Percentiles rank a stretch among this genome's conserved stretches.
Evolutionary conservation across 2,113 vertebrate genomes (phyloP).

Genomic region (Ploceus nigricollis): DNA sequence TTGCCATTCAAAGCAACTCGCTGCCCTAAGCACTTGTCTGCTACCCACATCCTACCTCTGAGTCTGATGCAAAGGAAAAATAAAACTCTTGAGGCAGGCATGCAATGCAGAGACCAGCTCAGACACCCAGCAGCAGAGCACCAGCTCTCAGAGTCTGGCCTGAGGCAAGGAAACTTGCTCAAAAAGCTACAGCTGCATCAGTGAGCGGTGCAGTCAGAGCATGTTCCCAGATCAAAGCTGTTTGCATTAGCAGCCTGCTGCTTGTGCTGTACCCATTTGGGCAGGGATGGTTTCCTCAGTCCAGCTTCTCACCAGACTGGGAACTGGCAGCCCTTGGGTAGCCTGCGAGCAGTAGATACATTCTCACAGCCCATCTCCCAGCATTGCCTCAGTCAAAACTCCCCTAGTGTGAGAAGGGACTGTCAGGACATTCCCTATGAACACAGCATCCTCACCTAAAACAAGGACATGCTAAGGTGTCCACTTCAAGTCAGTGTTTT

Average conservation of each 20-base stretch:
- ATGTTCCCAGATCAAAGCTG: not conserved
- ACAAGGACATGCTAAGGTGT: not conserved
- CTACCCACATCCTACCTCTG: not conserved
- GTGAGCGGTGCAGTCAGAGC: not conserved
- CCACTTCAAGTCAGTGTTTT: not conserved
- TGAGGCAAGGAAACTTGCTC: not conserved
- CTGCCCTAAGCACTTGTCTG: not conserved
- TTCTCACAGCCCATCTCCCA: not conserved
- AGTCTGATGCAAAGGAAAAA: not conserved
- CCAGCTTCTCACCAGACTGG: not conserved
- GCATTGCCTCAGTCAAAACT: rapidly evolving
- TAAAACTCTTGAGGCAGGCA: not conserved
- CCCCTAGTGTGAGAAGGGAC: not conserved
- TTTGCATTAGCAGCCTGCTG: rapidly evolving
- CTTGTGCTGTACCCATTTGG: not conserved
- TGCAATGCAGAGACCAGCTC: not conserved
- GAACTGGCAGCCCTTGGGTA: not conserved
- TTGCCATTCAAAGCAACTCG: rapidly evolving
- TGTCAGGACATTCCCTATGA: not conserved
- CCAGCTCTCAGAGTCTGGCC: not conserved
- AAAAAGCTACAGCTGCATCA: not conserved
- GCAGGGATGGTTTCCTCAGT: not conserved
- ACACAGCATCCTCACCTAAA: not conserved
- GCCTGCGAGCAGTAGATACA: not conserved
- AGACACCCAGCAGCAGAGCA: not conserved